Base-by-base conservation (phyloP, 1,140 invertebrate species). In the Mercenaria mercenaria region DNA sequence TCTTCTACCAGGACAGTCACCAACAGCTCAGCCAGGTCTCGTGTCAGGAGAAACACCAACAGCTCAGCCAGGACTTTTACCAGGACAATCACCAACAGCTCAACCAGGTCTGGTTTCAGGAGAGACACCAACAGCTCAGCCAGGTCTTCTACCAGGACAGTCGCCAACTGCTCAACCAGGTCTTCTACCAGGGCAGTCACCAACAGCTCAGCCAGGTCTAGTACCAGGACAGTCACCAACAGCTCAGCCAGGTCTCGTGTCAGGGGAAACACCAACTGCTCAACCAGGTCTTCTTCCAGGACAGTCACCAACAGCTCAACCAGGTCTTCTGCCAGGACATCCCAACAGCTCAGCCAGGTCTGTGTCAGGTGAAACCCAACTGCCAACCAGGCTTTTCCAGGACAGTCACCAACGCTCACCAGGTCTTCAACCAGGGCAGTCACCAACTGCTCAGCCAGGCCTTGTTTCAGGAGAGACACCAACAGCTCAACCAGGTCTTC, bases 261-360 rank as follows among this genome's bases (percentile, higher is more conserved):
- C 52, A 50, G 67, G 59, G 20, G 80, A 76, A 23, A 20, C 77
- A 34, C 90, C 92, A 80, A 91, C 90, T 26, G 87, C 85, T 59
- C 23, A 43, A 41, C 84, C 87, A 52, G 43, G 72, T n/a, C 26
- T 64, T 37, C 50, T 37, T 20, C 69, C 86, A n/a, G 86, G 59
- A 47, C n/a, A 64, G 13, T n/a, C 43, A 37, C 84, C 84, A 76
- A 88, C 90, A 29, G 79, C 88, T 43, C n/a, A 59, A 59, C 86
- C 86, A 81, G 61, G 76, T 10, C 6, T 79, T 18, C 41, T 34
- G 18, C 56, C 86, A 32, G 67, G 64, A n/a, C 4, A 26, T 15
- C 86, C 86, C 34, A 88, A 76, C 61, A 59, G 76, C 18, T 23
- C 32, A 18, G 67, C 69, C 15, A 23, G 34, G 6, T 18, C 47